These are phyloP conservation scores for Caradrina kadenii DNA, from an alignment of 2,888 invertebrate species.

Conservation along the genomic window DNA sequence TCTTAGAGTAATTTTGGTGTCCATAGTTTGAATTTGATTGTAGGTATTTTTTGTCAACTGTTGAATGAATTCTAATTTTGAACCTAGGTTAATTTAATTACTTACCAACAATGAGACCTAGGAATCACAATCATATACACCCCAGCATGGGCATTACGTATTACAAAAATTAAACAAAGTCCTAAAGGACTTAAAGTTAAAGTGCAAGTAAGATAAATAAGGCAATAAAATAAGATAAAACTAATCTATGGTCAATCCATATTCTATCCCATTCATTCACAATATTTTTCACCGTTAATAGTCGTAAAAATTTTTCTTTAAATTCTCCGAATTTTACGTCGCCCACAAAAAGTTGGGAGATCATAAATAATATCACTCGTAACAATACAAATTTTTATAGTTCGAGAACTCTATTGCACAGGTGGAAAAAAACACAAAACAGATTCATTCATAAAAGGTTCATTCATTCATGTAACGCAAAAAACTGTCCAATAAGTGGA, in stretches of 20 bases:
- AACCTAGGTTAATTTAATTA: too few species aligned
- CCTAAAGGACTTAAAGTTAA: neutral
- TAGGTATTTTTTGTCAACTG: too few species aligned
- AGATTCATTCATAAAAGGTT: conserved; percentile 77
- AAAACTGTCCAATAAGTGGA: conserved; percentile 70
- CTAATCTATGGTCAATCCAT: conserved; percentile 26
- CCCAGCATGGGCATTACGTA: too few species aligned
- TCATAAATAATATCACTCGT: conserved; percentile 85
- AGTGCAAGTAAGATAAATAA: neutral
- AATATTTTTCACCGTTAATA: conserved; percentile 59
- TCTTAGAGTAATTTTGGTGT: too few species aligned
- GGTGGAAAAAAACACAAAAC: conserved; percentile 78
- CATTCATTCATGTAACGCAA: conserved; percentile 80
- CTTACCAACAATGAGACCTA: too few species aligned
- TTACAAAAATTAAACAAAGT: neutral
- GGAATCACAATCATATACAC: too few species aligned
- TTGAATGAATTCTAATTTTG: too few species aligned
- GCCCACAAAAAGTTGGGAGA: conserved; percentile 69
- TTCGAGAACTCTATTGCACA: conserved; percentile 77
- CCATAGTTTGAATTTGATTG: neutral
- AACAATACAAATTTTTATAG: conserved; percentile 89
- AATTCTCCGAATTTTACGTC: conserved; percentile 60
- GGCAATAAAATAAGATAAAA: conserved; percentile 40
- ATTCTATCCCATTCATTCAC: conserved; percentile 43
- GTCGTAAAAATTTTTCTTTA: conserved; percentile 42